Percentiles rank a stretch among this genome's conserved stretches.
Evolutionary conservation across 2,888 invertebrate species (phyloP).

Genomic region (Junonia oenone): DNA sequence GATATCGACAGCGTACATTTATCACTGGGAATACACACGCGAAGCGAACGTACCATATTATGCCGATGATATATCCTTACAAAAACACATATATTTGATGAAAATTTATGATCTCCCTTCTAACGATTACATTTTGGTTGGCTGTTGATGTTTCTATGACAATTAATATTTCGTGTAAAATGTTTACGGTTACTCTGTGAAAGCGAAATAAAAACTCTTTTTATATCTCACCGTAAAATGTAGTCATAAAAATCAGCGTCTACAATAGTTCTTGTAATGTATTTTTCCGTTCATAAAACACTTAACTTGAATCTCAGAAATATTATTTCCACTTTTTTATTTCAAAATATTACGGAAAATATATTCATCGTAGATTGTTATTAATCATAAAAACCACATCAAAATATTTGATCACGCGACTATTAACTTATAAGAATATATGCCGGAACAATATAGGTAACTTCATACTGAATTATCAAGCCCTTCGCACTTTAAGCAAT

Average conservation of each 20-base stretch:
- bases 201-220: too few relatives aligned
- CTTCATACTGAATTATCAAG: too few relatives aligned
- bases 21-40: constrained; percentile 47
- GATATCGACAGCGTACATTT: constrained; percentile 38
- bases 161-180: neutral
- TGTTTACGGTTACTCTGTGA: too few relatives aligned
- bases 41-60: constrained; percentile 39
- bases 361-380: too few relatives aligned
- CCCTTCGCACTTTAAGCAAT: too few relatives aligned
- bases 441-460: too few relatives aligned
- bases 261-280: neutral
- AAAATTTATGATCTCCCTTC: neutral
- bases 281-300: neutral
- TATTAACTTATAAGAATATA: too few relatives aligned
- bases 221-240: too few relatives aligned
- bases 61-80: neutral
- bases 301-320: neutral
- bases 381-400: too few relatives aligned
- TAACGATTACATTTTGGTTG: neutral
- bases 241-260: too few relatives aligned
- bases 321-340: neutral
- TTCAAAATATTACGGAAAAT: too few relatives aligned
- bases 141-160: neutral
- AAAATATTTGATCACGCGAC: too few relatives aligned
- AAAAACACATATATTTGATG: neutral